phyloP scores from a whole-genome alignment of 2,888 invertebrate species.

The Athalia cordata region DNA sequence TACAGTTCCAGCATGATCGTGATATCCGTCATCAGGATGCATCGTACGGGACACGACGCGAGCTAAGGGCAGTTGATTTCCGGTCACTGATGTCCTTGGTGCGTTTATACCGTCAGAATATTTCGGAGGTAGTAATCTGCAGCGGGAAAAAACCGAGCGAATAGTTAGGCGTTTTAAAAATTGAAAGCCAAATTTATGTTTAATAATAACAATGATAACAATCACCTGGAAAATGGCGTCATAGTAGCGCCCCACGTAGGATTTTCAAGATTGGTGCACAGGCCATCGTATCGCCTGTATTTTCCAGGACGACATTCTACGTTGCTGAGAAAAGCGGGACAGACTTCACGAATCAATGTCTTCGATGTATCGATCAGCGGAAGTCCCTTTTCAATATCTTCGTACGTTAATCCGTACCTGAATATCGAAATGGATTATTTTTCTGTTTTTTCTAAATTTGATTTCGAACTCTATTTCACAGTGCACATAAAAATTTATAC shows the following conservation, averaged over 20 bases:
- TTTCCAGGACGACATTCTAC: slow-evolving; percentile 93
- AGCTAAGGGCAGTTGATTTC: slow-evolving; percentile 85
- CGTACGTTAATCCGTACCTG: slow-evolving; percentile 89
- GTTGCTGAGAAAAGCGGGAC: slow-evolving; percentile 90
- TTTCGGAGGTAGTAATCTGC: slow-evolving; percentile 84
- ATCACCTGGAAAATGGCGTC: slow-evolving; percentile 88
- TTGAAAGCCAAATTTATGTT: background rate
- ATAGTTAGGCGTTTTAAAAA: background rate
- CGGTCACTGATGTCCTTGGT: slow-evolving; percentile 87
- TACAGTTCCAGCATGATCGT: slow-evolving; percentile 94
- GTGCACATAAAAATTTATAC: slow-evolving; percentile 44
- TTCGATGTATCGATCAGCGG: slow-evolving; percentile 92
- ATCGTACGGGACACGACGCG: slow-evolving; percentile 92
- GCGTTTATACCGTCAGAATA: slow-evolving; percentile 90
- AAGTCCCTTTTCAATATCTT: slow-evolving; percentile 91
- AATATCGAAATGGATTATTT: slow-evolving; percentile 51
- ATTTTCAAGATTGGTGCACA: slow-evolving; percentile 91
- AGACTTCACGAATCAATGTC: slow-evolving; percentile 89
- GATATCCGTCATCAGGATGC: slow-evolving; percentile 94
- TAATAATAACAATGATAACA: background rate
- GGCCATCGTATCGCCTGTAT: slow-evolving; percentile 89
- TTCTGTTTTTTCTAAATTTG: background rate
- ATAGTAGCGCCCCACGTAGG: slow-evolving; percentile 93
- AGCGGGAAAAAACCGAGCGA: slow-evolving; percentile 45
- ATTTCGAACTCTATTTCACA: slow-evolving; percentile 29